Evolutionary conservation across 2,797 vertebrate genomes (phyloP).

Genomic region (Sebastes variabilis): DNA sequence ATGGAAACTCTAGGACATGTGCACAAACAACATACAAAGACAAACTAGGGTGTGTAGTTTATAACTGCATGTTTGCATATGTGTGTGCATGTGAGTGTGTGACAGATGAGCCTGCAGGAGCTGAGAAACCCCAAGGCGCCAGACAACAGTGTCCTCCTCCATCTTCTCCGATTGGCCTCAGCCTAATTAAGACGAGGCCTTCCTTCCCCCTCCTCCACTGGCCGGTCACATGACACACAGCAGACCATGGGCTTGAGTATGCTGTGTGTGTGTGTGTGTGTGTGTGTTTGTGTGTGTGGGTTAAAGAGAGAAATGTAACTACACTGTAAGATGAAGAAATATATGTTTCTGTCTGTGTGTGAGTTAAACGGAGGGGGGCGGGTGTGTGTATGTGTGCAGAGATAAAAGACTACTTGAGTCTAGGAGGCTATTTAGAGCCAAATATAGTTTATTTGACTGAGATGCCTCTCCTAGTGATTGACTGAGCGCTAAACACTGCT

Average conservation of each 20-base stretch:
- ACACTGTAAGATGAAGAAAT: background rate
- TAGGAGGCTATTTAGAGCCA: conserved; percentile 36
- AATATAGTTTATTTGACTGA: conserved; percentile 53
- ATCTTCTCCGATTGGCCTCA: conserved; percentile 66
- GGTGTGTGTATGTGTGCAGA: background rate
- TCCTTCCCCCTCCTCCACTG: conserved; percentile 31
- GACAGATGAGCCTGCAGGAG: conserved; percentile 56
- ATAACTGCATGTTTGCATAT: background rate
- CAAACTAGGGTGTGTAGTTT: background rate
- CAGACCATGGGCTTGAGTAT: background rate
- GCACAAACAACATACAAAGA: background rate
- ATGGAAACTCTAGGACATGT: background rate
- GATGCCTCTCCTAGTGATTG: conserved; percentile 38
- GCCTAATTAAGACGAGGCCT: conserved; percentile 66
- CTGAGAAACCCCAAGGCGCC: conserved; percentile 69
- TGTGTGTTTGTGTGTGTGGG: background rate
- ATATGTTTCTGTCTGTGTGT: conserved; percentile 26
- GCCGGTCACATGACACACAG: conserved; percentile 42
- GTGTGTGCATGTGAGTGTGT: conserved; percentile 12
- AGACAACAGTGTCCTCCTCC: conserved; percentile 71
- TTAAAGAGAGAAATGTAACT: conserved; percentile 16
- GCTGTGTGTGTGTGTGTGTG: background rate
- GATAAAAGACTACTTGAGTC: conserved; percentile 13
- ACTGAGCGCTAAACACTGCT: conserved; percentile 24
- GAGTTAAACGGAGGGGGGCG: conserved; percentile 11